phyloP scores from a whole-genome alignment of 2,113 vertebrate species.

The Cottus gobio region DNA sequence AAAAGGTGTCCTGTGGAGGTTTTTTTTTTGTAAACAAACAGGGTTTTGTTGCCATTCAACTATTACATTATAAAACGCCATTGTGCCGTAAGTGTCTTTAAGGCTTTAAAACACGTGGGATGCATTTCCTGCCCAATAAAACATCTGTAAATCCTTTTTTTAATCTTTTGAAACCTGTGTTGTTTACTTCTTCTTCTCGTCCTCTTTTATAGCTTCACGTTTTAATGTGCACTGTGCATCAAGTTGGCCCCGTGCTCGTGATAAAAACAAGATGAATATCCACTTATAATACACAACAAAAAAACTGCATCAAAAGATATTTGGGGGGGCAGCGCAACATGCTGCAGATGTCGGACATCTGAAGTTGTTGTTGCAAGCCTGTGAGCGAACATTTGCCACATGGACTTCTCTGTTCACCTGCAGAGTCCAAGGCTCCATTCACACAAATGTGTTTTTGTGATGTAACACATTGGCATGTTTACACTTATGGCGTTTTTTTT shows the following conservation, averaged over 20 bases:
- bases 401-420: not conserved
- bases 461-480: not conserved
- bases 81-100: constrained; percentile 33
- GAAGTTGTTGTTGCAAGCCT: not conserved
- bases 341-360: not conserved
- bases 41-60: constrained; percentile 39
- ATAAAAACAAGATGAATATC: constrained; percentile 6
- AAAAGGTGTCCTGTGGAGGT: constrained; percentile 54
- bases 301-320: not conserved
- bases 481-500: not conserved
- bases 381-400: not conserved
- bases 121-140: constrained; percentile 35
- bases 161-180: constrained; percentile 11
- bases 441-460: not conserved
- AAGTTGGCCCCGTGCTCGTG: not conserved
- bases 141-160: constrained; percentile 39
- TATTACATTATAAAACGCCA: not conserved
- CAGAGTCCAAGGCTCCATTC: not conserved
- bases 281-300: not conserved
- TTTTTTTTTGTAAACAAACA: constrained; percentile 40
- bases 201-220: constrained; percentile 6
- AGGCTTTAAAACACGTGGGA: constrained; percentile 50
- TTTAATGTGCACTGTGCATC: constrained; percentile 14
- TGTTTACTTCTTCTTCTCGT: constrained; percentile 31
- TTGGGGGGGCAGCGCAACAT: not conserved